Evolutionary conservation across 2,888 invertebrate genomes (phyloP).

Genomic region (Andrena hattorfiana): DNA sequence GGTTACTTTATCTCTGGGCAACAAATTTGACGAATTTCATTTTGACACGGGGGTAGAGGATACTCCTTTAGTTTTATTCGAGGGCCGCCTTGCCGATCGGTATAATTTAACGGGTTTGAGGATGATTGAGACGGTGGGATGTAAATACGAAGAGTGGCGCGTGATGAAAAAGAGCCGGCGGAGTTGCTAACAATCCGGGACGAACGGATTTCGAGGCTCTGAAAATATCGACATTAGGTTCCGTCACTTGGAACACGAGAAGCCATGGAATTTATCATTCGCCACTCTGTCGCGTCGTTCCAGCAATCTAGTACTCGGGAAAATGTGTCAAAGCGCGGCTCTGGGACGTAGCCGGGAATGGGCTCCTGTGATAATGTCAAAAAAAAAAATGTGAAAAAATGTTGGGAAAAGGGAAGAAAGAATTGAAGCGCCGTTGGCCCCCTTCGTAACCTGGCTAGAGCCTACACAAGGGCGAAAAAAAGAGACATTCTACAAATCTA

Average conservation of each 20-base stretch:
- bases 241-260: background rate
- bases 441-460: constrained; percentile 31
- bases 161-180: constrained; percentile 17
- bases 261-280: constrained; percentile 15
- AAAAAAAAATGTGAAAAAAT: constrained; percentile 19
- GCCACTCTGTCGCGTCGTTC: constrained; percentile 39
- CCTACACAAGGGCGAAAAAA: constrained; percentile 48
- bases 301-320: constrained; percentile 17
- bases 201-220: background rate
- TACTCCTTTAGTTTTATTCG: constrained; percentile 27
- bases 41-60: constrained; percentile 10
- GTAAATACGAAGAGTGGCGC: constrained; percentile 43
- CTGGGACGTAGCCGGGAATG: constrained; percentile 74
- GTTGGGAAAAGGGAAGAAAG: background rate
- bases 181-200: background rate
- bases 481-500: constrained; percentile 81
- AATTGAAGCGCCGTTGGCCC: constrained; percentile 27
- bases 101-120: constrained; percentile 33
- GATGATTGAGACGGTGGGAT: constrained; percentile 4
- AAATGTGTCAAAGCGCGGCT: constrained; percentile 68
- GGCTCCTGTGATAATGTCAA: constrained; percentile 84
- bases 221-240: background rate
- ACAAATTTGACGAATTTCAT: background rate
- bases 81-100: constrained; percentile 33
- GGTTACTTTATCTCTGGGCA: constrained; percentile 5